Percentiles rank a stretch among this genome's conserved stretches.
These are phyloP conservation scores for Etheostoma perlongum DNA, from an alignment of 2,797 vertebrate genomes.

Conservation along the genomic window DNA sequence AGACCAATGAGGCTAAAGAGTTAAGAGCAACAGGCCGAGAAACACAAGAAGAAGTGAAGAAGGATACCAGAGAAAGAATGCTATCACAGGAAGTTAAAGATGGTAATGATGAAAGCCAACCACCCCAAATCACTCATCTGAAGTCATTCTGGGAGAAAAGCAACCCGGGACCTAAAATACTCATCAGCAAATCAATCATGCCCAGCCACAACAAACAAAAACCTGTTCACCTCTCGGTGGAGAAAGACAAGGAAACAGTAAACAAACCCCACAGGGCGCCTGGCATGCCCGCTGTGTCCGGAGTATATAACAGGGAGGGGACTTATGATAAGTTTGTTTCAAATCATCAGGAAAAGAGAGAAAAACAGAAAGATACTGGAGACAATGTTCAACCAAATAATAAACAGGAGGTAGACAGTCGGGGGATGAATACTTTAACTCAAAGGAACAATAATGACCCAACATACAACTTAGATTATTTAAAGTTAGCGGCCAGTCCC, in stretches of 20 bases:
- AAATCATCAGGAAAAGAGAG: slow-evolving; percentile 30
- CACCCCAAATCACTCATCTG: slow-evolving; percentile 83
- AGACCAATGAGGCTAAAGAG: slow-evolving; percentile 29
- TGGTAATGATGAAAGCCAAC: slow-evolving; percentile 67
- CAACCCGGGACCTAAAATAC: slow-evolving; percentile 71
- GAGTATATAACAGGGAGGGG: slow-evolving; percentile 35
- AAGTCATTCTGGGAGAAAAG: slow-evolving; percentile 91
- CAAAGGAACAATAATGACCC: slow-evolving; percentile 34
- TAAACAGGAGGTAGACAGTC: slow-evolving; percentile 34
- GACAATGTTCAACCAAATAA: slow-evolving; percentile 19
- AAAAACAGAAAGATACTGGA: slow-evolving; percentile 22
- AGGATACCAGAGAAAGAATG: slow-evolving; percentile 35
- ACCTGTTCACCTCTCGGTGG: slow-evolving; percentile 15
- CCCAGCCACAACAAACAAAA: slow-evolving; percentile 57
- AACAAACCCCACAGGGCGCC: slow-evolving; percentile 21
- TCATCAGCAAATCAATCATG: slow-evolving; percentile 65
- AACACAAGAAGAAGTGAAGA: slow-evolving; percentile 41
- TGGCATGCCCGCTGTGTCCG: slow-evolving; percentile 34
- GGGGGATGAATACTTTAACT: slow-evolving; percentile 10
- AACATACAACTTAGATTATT: slow-evolving; percentile 30
- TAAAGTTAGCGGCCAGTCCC: slow-evolving; percentile 14
- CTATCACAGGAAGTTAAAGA: slow-evolving; percentile 48
- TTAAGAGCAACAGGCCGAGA: slow-evolving; percentile 47
- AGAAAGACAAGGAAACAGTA: slow-evolving; percentile 39
- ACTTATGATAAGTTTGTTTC: slow-evolving; percentile 28